phyloP scores from a whole-genome alignment of 2,888 invertebrate genomes.

The Entomobrya multifasciata region DNA sequence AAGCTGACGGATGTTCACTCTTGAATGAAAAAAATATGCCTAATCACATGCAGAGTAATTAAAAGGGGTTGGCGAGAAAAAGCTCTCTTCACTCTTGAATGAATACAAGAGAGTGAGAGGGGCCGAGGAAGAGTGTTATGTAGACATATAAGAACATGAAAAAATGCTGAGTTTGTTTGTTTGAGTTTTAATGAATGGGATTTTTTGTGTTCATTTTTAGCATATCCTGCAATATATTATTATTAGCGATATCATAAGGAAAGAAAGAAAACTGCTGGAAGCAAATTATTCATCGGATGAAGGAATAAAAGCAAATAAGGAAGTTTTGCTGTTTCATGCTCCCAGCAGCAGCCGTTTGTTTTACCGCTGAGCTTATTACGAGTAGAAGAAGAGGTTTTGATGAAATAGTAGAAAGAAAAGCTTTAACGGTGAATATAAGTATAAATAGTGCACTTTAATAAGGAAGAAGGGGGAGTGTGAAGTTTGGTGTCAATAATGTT shows the following conservation, averaged over 20 bases:
- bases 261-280: constrained; percentile 35
- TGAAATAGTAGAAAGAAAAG: too few species aligned
- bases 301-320: neutral
- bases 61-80: constrained; percentile 63
- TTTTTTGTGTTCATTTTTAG: constrained; percentile 1
- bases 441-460: constrained; percentile 40
- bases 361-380: too few species aligned
- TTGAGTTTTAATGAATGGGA: constrained; percentile 40
- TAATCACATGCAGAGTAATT: constrained; percentile 65
- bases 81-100: neutral
- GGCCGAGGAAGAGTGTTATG: too few species aligned
- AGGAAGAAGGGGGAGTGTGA: constrained; percentile 58
- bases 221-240: too few species aligned
- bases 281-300: constrained; percentile 30
- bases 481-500: constrained; percentile 55
- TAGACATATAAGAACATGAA: neutral
- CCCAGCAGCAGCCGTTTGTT: too few species aligned
- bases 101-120: neutral
- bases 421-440: neutral
- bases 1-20: constrained; percentile 45
- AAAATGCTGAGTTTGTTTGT: constrained; percentile 20
- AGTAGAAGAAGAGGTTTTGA: too few species aligned
- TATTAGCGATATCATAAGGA: neutral
- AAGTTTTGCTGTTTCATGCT: constrained; percentile 20
- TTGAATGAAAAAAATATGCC: constrained; percentile 27